phyloP scores from a whole-genome alignment of 64 coral and sea anemone genomes.

The Actinia tenebrosa region DNA sequence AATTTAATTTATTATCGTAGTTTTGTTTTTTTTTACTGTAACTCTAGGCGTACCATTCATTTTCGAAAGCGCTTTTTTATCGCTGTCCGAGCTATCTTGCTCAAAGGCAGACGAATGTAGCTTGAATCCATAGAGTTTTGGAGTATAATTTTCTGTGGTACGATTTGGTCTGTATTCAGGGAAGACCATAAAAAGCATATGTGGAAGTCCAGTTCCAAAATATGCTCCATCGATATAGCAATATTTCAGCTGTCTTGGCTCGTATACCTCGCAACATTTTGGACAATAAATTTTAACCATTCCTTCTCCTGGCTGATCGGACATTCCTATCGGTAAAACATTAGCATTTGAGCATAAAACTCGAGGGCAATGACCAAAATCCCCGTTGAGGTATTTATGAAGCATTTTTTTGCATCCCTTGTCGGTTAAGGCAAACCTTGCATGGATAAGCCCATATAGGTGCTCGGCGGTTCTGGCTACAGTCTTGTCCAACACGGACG shows the following conservation, averaged over 20 bases:
- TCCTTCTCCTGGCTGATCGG: conserved; percentile 62
- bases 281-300: conserved; percentile 79
- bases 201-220: conserved; percentile 69
- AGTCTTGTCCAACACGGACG: conserved; percentile 32
- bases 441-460: conserved; percentile 70
- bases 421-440: conserved; percentile 55
- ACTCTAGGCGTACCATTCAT: conserved; percentile 6
- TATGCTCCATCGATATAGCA: conserved; percentile 68
- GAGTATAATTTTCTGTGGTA: conserved; percentile 53
- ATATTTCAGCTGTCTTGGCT: conserved; percentile 39
- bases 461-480: conserved; percentile 42
- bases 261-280: conserved; percentile 61
- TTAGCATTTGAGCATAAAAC: conserved; percentile 58
- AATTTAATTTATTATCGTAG: neutral
- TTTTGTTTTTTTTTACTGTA: conserved; percentile 20
- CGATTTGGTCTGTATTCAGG: conserved; percentile 51
- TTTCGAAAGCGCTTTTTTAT: neutral
- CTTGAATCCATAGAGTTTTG: conserved; percentile 71
- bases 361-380: conserved; percentile 72
- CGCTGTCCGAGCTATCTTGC: neutral
- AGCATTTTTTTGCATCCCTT: conserved; percentile 78
- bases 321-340: conserved; percentile 76
- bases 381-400: conserved; percentile 68
- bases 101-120: conserved; percentile 56
- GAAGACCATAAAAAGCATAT: conserved; percentile 82